Conservation (phyloP, 2,797 vertebrate species). For the Urophycis tenuis region DNA sequence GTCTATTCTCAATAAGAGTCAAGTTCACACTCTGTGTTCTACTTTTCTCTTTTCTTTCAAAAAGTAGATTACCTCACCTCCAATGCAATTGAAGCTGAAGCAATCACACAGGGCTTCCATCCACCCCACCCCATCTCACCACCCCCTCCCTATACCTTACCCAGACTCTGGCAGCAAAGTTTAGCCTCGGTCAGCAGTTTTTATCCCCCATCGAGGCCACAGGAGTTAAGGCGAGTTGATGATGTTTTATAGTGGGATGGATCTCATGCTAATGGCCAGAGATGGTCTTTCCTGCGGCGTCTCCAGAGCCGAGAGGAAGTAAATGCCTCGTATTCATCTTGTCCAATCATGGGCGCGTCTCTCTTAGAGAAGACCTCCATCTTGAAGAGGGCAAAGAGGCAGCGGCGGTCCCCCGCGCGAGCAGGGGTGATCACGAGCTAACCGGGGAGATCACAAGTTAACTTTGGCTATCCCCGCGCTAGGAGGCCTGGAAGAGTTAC, state of each 20-base stretch:
- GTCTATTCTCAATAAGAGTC: not conserved
- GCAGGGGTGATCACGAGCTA: constrained; percentile 7
- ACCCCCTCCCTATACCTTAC: too few relatives aligned
- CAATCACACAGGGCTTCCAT: constrained; percentile 53
- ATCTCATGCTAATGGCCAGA: constrained; percentile 57
- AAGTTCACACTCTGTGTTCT: not conserved
- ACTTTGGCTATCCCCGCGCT: not conserved
- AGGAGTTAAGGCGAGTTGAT: constrained; percentile 37
- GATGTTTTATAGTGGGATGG: constrained; percentile 47
- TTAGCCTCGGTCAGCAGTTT: constrained; percentile 55
- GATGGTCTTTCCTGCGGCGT: constrained; percentile 39
- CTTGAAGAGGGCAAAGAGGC: constrained; percentile 35
- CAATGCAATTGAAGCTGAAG: constrained; percentile 34
- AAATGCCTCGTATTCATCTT: constrained; percentile 47
- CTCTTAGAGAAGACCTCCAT: constrained; percentile 38
- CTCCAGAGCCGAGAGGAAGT: constrained; percentile 15
- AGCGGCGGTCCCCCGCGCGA: constrained; percentile 41
- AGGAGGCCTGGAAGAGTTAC: too few relatives aligned
- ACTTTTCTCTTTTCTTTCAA: not conserved
- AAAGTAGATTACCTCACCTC: not conserved
- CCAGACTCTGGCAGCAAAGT: constrained; percentile 45
- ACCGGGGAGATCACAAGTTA: not conserved
- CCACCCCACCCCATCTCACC: constrained; percentile 22
- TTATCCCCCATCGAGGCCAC: constrained; percentile 17
- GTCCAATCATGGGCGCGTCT: constrained; percentile 45